Percentiles rank a stretch among this genome's conserved stretches.
phyloP scores from a whole-genome alignment of 2,113 vertebrate species.

The Dromaius novaehollandiae region DNA sequence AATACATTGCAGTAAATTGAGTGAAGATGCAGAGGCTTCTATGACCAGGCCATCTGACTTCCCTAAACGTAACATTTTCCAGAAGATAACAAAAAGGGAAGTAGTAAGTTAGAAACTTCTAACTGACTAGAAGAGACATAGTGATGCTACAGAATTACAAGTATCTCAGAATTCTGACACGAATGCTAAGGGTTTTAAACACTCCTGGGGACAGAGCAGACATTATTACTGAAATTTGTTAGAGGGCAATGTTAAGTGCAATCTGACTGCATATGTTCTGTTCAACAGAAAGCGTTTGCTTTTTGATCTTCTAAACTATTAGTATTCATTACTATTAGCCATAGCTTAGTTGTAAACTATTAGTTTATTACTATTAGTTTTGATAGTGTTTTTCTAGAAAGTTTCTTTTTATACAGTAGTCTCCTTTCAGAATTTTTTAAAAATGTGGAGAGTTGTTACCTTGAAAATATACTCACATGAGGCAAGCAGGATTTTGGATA shows the following conservation, averaged over 20 bases:
- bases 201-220: too few species aligned
- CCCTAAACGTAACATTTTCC: not conserved
- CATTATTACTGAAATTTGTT: not conserved
- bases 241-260: not conserved
- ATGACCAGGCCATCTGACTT: not conserved
- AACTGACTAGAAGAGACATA: not conserved
- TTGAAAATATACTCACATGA: not conserved
- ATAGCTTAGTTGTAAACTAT: not conserved
- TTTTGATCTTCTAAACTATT: not conserved
- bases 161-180: not conserved
- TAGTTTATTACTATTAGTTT: not conserved
- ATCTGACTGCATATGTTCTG: not conserved
- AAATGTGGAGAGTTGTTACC: not conserved
- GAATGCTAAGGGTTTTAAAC: too few species aligned
- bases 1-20: not conserved
- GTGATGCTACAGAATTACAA: not conserved
- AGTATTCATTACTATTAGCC: not conserved
- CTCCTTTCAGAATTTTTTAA: not conserved
- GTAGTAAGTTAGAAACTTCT: not conserved
- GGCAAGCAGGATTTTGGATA: not conserved
- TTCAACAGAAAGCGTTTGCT: not conserved
- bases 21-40: not conserved
- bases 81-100: not conserved
- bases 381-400: not conserved
- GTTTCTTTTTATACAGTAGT: not conserved